phyloP scores from a whole-genome alignment of 64 coral and sea anemone species.

The Montipora sp. region DNA sequence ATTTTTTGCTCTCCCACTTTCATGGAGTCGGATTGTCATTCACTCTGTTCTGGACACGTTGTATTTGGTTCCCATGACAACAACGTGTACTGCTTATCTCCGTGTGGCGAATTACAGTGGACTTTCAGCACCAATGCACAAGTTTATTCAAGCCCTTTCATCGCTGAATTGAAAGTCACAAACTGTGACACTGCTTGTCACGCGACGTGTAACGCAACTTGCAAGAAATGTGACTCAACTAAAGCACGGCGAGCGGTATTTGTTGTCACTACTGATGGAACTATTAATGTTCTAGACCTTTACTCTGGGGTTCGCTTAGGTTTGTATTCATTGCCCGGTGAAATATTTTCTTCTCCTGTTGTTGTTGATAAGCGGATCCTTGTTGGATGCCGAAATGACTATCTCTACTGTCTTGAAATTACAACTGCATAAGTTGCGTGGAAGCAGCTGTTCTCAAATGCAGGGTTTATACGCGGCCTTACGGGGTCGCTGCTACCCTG shows the following conservation, averaged over 20 bases:
- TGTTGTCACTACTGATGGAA: conserved; percentile 74
- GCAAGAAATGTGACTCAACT: not conserved
- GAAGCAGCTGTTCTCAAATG: too few species aligned
- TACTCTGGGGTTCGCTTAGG: conserved; percentile 48
- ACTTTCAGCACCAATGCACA: conserved; percentile 67
- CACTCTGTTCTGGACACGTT: not conserved
- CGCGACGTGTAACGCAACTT: not conserved
- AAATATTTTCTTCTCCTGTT: conserved; percentile 92
- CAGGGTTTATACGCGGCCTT: too few species aligned
- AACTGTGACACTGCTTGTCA: not conserved
- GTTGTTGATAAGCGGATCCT: conserved; percentile 61
- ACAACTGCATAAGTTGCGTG: not conserved
- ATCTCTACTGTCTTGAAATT: conserved; percentile 78
- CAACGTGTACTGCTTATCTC: conserved; percentile 78
- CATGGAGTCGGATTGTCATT: not conserved
- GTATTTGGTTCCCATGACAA: conserved; percentile 88
- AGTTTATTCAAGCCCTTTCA: conserved; percentile 90
- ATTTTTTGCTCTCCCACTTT: conserved; percentile 83
- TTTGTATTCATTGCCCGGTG: conserved; percentile 67
- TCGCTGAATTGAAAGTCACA: conserved; percentile 18
- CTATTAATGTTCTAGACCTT: conserved; percentile 65
- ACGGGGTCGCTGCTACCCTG: too few species aligned
- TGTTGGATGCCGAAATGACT: conserved; percentile 87
- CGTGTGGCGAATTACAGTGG: conserved; percentile 68
- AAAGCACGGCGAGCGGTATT: conserved; percentile 27